Evolutionary conservation across 2,888 invertebrate genomes (phyloP).

Genomic region (Drosophila meridiana): DNA sequence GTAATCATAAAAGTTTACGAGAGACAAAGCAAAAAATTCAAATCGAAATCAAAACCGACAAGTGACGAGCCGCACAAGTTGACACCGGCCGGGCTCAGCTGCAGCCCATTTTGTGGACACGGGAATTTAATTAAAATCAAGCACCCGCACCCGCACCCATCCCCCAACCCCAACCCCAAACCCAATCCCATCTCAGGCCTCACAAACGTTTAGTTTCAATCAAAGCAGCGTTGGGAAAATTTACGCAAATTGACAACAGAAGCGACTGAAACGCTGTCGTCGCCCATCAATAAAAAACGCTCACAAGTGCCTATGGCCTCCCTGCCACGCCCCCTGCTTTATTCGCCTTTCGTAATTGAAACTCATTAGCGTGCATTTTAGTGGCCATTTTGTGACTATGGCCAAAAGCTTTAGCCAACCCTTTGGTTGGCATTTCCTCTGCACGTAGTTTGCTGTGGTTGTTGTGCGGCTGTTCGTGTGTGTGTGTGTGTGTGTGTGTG

Average conservation of each 20-base stretch:
- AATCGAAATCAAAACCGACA: constrained; percentile 66
- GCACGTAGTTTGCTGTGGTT: constrained; percentile 39
- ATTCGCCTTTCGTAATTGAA: constrained; percentile 68
- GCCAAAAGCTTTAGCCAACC: constrained; percentile 58
- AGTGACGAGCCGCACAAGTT: constrained; percentile 56
- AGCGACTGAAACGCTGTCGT: constrained; percentile 62
- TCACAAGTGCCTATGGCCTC: constrained; percentile 40
- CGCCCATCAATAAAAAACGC: constrained; percentile 66
- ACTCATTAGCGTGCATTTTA: constrained; percentile 80
- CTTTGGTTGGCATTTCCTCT: constrained; percentile 48
- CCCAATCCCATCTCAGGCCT: constrained; percentile 3
- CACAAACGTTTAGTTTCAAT: constrained; percentile 76
- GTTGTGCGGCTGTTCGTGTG: constrained; percentile 14
- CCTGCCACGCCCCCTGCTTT: neutral
- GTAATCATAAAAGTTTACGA: constrained; percentile 79
- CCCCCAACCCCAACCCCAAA: neutral
- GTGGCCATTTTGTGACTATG: constrained; percentile 67
- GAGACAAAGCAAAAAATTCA: constrained; percentile 3
- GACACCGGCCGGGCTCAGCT: constrained; percentile 66
- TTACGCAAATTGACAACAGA: constrained; percentile 75
- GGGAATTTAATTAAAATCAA: constrained; percentile 79
- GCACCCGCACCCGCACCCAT: neutral
- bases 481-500: constrained; percentile 13
- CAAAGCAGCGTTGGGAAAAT: constrained; percentile 70
- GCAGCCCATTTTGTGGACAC: constrained; percentile 59